Evolutionary conservation across 2,888 invertebrate genomes (phyloP), one percentile per base, ranked within the genome.

Genomic region (Oxyteleia sp.): DNA sequence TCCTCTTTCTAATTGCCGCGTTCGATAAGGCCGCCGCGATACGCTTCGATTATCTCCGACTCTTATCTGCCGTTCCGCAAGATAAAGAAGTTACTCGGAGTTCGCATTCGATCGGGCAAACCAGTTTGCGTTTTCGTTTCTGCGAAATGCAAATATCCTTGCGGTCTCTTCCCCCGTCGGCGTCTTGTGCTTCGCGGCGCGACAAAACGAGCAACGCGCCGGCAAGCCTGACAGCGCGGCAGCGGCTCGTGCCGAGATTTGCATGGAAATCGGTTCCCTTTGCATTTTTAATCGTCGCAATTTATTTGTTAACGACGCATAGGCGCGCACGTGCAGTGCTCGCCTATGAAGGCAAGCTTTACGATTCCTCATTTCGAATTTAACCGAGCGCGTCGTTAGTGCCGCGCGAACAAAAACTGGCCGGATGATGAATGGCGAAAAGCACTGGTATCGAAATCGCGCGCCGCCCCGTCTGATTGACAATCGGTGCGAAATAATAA

Each of bases 51-150:
- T 82, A 82, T 82, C 75, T 71, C 4, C 13, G 23, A 41, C 71
- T 75, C 51, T 82, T 82, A 82, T 82, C 75, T 82, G 10, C 55
- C 51, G 55, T 49, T 43, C 59, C 61, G 43, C 57, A 57, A 63
- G 71, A 76, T 82, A 82, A 82, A 82, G 82, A 82, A 82, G 71
- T 82, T 76, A 69, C 75, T 71, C 71, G 55, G 71, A 76, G 26
- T 71, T 64, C 18, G 74, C 80, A 32, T 59, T 47, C 63, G 64
- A 64, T 71, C 59, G 26, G 20, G 29, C 57, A 82, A 82, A 75
- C 75, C 71, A 82, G 82, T 82, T 82, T 72, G 47, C 57, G 69
- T 57, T 82, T 82, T 76, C 71, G 66, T 82, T 82, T 82, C 76
- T 59, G n/a, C 76, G 76, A 76, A 82, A 82, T 82, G 82, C 72